A percentile compares a stretch with the other conserved stretches of the same genome.
These are phyloP conservation scores for Pao palembangensis DNA, from an alignment of 2,113 vertebrate genomes.

Conservation along the genomic window DNA sequence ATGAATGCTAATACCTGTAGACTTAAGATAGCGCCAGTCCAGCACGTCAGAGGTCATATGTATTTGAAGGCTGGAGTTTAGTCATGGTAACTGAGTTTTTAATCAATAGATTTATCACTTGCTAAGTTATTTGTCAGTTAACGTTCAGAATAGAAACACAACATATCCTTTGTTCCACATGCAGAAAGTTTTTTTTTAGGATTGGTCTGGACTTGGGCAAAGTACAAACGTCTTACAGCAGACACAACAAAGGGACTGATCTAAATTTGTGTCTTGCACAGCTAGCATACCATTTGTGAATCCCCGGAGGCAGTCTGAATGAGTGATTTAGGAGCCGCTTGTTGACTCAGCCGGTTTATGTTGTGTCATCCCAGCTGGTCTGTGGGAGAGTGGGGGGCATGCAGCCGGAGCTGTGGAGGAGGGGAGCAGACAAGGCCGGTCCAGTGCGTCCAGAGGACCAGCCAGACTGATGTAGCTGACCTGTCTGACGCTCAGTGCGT, in stretches of 20 bases:
- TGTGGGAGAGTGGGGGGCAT: conserved; percentile 80
- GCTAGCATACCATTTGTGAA: conserved; percentile 22
- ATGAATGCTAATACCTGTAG: conserved; percentile 6
- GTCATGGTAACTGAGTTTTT: not conserved
- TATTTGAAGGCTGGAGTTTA: conserved; percentile 2
- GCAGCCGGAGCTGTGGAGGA: conserved; percentile 80
- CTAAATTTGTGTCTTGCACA: not conserved
- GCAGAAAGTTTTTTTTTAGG: no score
- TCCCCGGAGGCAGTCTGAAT: conserved; percentile 24
- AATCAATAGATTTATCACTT: not conserved
- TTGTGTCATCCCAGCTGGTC: conserved; percentile 80
- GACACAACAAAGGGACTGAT: no score
- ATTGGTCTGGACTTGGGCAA: no score
- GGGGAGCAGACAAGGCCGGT: conserved; percentile 78
- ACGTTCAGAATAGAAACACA: no score
- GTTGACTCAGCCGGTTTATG: conserved; percentile 48
- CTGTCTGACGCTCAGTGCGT: conserved; percentile 69
- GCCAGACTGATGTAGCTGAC: conserved; percentile 52
- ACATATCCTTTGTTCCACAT: no score
- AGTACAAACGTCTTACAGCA: no score
- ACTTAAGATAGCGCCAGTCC: conserved; percentile 6
- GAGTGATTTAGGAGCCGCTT: conserved; percentile 32
- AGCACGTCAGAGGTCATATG: conserved; percentile 9
- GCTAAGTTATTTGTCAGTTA: no score
- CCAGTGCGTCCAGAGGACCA: conserved; percentile 72